Base-by-base conservation (phyloP, 2,888 invertebrate species). In the Encarsia formosa region DNA sequence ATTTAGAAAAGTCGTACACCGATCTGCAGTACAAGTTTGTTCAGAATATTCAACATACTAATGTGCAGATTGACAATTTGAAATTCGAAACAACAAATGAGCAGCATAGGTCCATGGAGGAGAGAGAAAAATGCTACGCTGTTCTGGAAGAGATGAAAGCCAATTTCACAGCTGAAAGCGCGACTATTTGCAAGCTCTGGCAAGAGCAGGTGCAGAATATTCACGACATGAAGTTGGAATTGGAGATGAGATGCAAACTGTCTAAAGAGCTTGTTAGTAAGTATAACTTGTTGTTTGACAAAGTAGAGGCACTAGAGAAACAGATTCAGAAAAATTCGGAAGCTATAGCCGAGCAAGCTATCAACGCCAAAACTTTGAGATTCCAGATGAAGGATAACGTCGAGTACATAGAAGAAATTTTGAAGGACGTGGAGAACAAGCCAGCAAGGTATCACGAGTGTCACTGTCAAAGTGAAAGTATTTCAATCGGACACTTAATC, bases 401-500 rank as follows among this genome's bases (percentile, higher is more conserved):
- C 1, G 58, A 58, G 8, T 61, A 63, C 22, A 35, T 69, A 2
- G 65, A 68, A 16, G 64, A 66, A 6, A 22, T 65, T n/a, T 49
- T 66, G 2, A 43, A 44, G 1, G 62, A 65, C 2, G 45, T 15
- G 5, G 35, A 29, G 3, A 54, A n/a, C 23, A 44, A n/a, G 44
- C 16, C 15, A n/a, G n/a, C n/a, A n/a, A n/a, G n/a, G n/a, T n/a
- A n/a, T 19, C 26, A 22, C 34, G 9, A 35, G 24, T 31, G 43
- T 5, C 23, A 24, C 26, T 53, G 49, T 32, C 18, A 22, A 11
- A 15, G 24, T 18, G 18, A 37, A 15, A 16, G 20, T n/a, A n/a
- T n/a, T n/a, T n/a, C 16, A 2, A 31, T 9, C 9, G 83, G 87
- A 0, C 81, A 82, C 54, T 69, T 87, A 20, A 76, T 88, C 34